These are phyloP conservation scores for Druon quercuslanigerum DNA, from an alignment of 1,140 invertebrate species.

Conservation along the genomic window DNA sequence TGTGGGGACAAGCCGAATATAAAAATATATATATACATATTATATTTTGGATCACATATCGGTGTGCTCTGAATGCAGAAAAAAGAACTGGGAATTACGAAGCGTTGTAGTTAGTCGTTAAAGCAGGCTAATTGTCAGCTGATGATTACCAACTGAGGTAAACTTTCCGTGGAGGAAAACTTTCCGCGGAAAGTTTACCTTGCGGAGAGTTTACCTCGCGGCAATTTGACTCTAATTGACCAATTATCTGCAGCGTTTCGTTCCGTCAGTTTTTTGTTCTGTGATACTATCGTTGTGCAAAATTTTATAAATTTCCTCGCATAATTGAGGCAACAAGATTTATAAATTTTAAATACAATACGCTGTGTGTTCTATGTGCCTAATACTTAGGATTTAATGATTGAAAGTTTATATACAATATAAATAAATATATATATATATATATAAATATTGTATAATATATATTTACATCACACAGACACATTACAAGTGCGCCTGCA, in stretches of 20 bases:
- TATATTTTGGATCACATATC: constrained; percentile 28
- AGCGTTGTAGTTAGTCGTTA: no score
- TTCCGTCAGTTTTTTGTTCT: no score
- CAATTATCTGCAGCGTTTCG: no score
- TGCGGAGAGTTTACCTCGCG: no score
- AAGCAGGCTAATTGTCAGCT: no score
- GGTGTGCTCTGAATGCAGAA: neutral
- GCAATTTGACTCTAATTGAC: no score
- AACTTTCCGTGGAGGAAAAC: no score
- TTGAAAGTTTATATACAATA: constrained; percentile 42
- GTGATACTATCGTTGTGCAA: constrained; percentile 18
- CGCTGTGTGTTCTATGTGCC: constrained; percentile 63
- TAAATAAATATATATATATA: constrained; percentile 34
- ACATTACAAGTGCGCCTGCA: constrained; percentile 28
- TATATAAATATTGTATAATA: constrained; percentile 29
- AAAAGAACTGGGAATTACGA: no score
- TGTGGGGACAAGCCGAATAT: constrained; percentile 24
- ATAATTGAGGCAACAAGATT: constrained; percentile 41
- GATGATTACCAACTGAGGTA: no score
- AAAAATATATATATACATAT: constrained; percentile 26
- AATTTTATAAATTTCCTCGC: constrained; percentile 43
- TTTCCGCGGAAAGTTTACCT: no score
- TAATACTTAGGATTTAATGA: constrained; percentile 51
- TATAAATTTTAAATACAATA: constrained; percentile 41
- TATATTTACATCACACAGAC: constrained; percentile 33